Evolutionary conservation across 30 jellyfish, hydroid and myxozoan species (phyloP), one percentile per base, ranked within the genome.

Genomic region (Phacellophora camtschatica): DNA sequence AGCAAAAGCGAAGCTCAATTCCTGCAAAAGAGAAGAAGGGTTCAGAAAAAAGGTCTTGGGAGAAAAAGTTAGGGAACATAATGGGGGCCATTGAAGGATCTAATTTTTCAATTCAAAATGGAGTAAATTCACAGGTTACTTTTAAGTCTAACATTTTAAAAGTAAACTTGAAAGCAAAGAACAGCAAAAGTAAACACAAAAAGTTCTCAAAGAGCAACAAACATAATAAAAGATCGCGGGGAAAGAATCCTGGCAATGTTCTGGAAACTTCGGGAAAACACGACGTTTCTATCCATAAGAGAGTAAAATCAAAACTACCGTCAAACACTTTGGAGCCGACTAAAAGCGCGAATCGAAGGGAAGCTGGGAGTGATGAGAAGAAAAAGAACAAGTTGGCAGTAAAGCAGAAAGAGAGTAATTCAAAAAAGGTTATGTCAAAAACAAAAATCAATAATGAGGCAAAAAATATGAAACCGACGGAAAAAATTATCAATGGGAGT

Each of bases 1-100:
- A 83, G 30, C 86, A 83, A 28, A 83, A 83, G 49, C 68, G 87
- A 29, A 81, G 92, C 57, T 46, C 84, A 18, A 71, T 71, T 23
- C 84, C 84, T 1, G 42, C 32, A 3, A 25, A 33, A 33, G 45
- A n/a, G 28, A 54, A 25, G 36, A 46, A 46, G 28, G 61, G 61
- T 7, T 31, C 16, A 0, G 30, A 41, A 0, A 83, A 69, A 73
- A 48, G 95, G 28, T 69, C 95, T 18, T 83, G 95, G 95, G 79
- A 83, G 74, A 83, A 83, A 32, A 46, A 36, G 4, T 49, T 83
- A 1, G 72, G 68, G 0, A 83, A 83, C 27, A 41, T 65, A 2
- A 66, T 58, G 33, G 95, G 72, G 3, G 73, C 95, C 4, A 56
- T 83, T 31, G 71, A 83, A 29, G 84, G 84, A 13, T n/a, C 66